These are phyloP conservation scores for Nothoprocta perdicaria DNA, from an alignment of 2,113 vertebrate species.

Conservation along the genomic window DNA sequence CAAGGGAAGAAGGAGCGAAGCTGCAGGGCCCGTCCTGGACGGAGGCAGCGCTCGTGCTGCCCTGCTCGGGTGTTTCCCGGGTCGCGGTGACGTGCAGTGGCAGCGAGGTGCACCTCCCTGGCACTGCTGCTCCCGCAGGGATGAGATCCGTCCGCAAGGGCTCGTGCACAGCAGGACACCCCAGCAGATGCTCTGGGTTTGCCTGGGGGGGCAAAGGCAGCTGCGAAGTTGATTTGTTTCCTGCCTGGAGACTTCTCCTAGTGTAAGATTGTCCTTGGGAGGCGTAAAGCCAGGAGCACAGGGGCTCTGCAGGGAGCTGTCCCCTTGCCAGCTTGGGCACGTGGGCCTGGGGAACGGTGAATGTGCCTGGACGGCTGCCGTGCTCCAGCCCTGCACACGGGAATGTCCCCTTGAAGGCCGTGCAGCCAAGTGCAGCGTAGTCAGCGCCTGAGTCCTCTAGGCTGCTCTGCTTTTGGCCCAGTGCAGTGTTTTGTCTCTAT, in stretches of 20 bases:
- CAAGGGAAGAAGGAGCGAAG: not conserved
- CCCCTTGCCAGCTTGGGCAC: not conserved
- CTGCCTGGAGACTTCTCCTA: not conserved
- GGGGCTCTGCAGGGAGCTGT: not conserved
- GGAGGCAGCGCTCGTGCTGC: not conserved
- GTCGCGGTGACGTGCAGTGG: not conserved
- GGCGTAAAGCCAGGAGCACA: not conserved
- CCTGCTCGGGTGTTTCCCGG: not conserved
- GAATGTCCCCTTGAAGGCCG: not conserved
- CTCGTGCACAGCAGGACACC: not conserved
- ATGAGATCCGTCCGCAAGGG: not conserved
- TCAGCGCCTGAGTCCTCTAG: not conserved
- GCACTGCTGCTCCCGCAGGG: not conserved
- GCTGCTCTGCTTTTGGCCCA: not conserved
- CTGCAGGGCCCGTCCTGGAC: not conserved
- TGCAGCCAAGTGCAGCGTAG: not conserved
- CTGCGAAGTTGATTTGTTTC: not conserved
- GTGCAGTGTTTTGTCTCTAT: not conserved
- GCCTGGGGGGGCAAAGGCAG: not conserved
- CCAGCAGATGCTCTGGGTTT: not conserved
- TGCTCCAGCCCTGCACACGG: too few relatives aligned
- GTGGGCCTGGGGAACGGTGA: rapidly evolving
- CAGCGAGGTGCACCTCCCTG: not conserved
- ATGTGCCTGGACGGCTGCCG: not conserved
- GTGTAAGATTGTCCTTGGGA: not conserved